These are phyloP conservation scores for Cryptoprocta ferox DNA, from an alignment of 2,797 vertebrate species.

Conservation along the genomic window DNA sequence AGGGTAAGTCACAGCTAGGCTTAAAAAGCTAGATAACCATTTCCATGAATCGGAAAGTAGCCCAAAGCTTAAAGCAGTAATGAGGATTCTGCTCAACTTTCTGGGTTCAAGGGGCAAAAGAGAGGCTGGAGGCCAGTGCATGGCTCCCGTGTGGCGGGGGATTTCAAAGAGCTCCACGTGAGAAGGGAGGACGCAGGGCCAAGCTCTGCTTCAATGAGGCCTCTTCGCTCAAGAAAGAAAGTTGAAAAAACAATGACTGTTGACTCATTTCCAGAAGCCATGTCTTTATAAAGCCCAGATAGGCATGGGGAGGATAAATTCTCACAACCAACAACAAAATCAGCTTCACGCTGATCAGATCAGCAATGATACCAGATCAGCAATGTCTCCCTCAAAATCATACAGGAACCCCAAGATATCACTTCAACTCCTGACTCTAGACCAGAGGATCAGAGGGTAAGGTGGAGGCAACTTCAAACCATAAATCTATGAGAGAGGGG, in stretches of 20 bases:
- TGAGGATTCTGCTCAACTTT: neutral
- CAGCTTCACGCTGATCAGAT: neutral
- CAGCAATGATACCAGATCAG: neutral
- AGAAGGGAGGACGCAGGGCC: neutral
- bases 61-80: neutral
- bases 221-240: neutral
- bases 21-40: neutral
- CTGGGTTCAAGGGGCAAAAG: neutral
- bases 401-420: neutral
- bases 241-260: neutral
- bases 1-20: neutral
- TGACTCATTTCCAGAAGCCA: neutral
- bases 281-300: neutral
- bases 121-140: neutral
- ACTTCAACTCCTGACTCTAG: neutral
- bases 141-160: accelerated
- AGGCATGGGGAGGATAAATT: neutral
- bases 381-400: neutral
- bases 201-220: neutral
- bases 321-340: neutral
- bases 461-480: neutral
- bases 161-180: neutral
- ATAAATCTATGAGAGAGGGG: neutral
- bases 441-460: neutral
- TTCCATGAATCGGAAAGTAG: neutral